phyloP scores from a whole-genome alignment of 2,888 invertebrate genomes.

The Carterocephalus palaemon region DNA sequence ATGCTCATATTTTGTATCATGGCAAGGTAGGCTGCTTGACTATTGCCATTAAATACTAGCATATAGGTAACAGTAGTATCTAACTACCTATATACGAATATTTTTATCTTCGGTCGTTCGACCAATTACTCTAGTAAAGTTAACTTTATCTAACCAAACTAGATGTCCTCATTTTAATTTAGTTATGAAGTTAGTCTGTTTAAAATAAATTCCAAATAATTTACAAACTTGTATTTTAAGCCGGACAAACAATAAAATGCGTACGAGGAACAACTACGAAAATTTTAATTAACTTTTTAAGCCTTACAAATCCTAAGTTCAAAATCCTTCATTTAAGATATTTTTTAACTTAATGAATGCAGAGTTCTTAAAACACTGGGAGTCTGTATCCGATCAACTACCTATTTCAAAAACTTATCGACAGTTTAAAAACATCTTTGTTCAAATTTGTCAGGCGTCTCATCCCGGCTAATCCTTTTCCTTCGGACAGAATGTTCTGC shows the following conservation, averaged over 20 bases:
- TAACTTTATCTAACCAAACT: too few species aligned
- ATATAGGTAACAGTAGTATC: too few species aligned
- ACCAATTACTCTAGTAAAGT: too few species aligned
- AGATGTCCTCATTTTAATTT: too few species aligned
- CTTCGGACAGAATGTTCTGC: constrained; percentile 45
- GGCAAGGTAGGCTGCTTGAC: too few species aligned
- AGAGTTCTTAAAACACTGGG: constrained; percentile 17
- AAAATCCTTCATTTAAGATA: too few species aligned
- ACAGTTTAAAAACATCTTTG: constrained; percentile 31
- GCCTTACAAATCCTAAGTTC: background rate
- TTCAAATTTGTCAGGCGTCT: constrained; percentile 30
- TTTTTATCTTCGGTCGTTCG: too few species aligned
- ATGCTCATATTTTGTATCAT: too few species aligned
- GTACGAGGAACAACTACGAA: constrained; percentile 3
- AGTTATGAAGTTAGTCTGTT: too few species aligned
- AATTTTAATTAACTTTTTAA: constrained; percentile 2
- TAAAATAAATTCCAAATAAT: too few species aligned
- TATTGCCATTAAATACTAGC: too few species aligned
- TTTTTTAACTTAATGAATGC: constrained; percentile 3
- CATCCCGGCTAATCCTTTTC: constrained; percentile 48
- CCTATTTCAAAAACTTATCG: constrained; percentile 23
- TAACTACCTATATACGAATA: too few species aligned
- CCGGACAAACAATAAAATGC: background rate
- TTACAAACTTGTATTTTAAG: background rate
- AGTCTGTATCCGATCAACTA: constrained; percentile 5